These are phyloP conservation scores for Lacerta bilineata DNA, from an alignment of 2,797 vertebrate genomes.

Conservation along the genomic window DNA sequence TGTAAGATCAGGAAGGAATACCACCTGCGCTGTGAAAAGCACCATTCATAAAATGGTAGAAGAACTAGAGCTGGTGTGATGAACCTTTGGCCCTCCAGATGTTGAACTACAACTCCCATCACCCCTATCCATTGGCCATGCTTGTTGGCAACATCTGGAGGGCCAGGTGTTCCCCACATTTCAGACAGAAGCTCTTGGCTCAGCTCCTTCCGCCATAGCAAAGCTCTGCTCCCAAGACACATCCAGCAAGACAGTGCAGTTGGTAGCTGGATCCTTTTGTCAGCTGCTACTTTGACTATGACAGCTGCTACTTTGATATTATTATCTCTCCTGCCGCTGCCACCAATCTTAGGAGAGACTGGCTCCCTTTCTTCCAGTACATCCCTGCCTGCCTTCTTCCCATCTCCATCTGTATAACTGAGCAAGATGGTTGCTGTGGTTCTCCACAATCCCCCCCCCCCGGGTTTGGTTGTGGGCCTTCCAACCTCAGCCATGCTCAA, in stretches of 20 bases:
- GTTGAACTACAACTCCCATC: too few species aligned
- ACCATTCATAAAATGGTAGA: too few species aligned
- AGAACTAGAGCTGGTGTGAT: too few species aligned
- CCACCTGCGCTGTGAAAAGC: neutral
- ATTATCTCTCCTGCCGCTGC: too few species aligned
- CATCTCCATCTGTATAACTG: neutral
- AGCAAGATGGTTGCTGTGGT: neutral
- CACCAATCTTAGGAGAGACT: too few species aligned
- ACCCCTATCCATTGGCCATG: too few species aligned
- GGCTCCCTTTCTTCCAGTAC: neutral
- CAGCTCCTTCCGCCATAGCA: neutral
- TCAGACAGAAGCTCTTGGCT: neutral
- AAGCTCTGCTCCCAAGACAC: neutral
- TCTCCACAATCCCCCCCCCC: neutral
- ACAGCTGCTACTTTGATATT: too few species aligned
- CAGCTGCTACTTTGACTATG: too few species aligned
- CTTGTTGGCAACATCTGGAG: too few species aligned
- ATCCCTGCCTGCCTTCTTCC: neutral
- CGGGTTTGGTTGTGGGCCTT: neutral
- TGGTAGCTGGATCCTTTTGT: neutral
- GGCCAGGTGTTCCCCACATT: neutral
- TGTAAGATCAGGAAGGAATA: neutral
- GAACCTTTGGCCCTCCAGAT: too few species aligned
- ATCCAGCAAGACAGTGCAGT: neutral
- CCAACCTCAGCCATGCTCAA: too few species aligned